phyloP scores from a whole-genome alignment of 2,797 vertebrate genomes.

The Diplodus sargus region DNA sequence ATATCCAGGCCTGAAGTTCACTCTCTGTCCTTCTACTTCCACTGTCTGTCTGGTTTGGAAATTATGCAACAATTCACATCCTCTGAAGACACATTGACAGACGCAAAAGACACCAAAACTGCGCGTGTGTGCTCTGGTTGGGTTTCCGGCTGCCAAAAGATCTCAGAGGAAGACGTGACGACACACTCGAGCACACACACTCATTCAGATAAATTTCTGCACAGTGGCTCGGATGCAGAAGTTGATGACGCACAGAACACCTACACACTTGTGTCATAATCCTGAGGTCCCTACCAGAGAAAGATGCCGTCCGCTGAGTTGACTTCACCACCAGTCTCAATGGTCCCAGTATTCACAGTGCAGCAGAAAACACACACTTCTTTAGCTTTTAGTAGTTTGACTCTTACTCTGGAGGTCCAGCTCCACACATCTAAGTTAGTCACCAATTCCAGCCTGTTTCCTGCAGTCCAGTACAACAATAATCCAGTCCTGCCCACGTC shows the following conservation, averaged over 20 bases:
- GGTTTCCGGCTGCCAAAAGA: conserved; percentile 28
- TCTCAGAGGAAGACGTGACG: conserved; percentile 40
- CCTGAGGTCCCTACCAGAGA: conserved; percentile 54
- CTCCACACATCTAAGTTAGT: conserved; percentile 3
- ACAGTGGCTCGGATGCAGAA: conserved; percentile 37
- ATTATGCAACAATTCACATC: conserved; percentile 30
- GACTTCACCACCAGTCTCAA: conserved; percentile 18
- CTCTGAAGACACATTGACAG: conserved; percentile 11
- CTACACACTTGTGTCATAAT: conserved; percentile 62
- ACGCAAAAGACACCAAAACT: background rate
- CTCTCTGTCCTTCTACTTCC: conserved; percentile 15
- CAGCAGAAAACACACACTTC: background rate
- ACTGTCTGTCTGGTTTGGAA: conserved; percentile 1
- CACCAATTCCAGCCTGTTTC: conserved; percentile 1
- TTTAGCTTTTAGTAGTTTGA: background rate
- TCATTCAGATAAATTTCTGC: conserved; percentile 38
- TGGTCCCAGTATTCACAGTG: conserved; percentile 9
- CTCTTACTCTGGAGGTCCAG: conserved; percentile 1
- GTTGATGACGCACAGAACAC: conserved; percentile 58
- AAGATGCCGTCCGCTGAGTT: conserved; percentile 6
- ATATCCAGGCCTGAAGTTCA: conserved; percentile 8
- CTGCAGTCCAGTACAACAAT: conserved; percentile 20
- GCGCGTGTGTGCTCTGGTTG: background rate
- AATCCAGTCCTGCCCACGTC: conserved; percentile 41
- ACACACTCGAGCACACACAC: background rate